Evolutionary conservation across 53 echinoderm and acorn worm species (phyloP), one percentile per base, ranked within the genome.

Genomic region (Paracentrotus lividus): DNA sequence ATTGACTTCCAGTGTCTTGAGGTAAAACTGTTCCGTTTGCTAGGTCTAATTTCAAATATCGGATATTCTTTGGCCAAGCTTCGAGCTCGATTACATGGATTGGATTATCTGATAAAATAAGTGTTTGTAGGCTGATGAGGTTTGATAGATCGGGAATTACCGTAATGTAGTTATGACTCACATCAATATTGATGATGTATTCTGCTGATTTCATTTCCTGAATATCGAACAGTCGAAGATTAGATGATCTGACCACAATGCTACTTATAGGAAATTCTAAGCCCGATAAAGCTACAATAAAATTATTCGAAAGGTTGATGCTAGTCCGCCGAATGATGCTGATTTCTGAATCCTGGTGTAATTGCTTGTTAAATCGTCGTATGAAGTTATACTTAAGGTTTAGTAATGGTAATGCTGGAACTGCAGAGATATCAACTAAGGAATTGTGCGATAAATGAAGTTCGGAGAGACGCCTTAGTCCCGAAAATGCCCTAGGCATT

Each of bases 281-380:
- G 40, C 14, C 43, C 7, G 77, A 77, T 77, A 77, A 24, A 43
- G 18, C 77, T 42, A 43, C 23, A 1, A 77, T 42, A 14, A 77
- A 77, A 42, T 77, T 77, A 21, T 77, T 21, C 42, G 77, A 77
- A 20, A 77, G 42, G 42, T 14, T 77, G 77, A 77, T 77, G 16
- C 12, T 5, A 21, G 16, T 3, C 12, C 20, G 42, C 20, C 15
- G 24, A 42, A 12, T 6, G 66, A 21, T 33, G 33, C 32, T 66
- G 66, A 77, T 42, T 42, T 42, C 43, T 21, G 77, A 77, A 12
- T 2, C 42, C 23, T 40, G 77, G 14, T 42, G 77, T 5, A 5
- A 40, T 8, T 42, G 2, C 20, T 1, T 18, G 32, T 42, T 40
- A 23, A 42, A 1, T 14, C 20, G 40, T 77, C 42, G 77, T 42